Conservation (phyloP, 2,797 vertebrate species). For the Pristis pectinata region DNA sequence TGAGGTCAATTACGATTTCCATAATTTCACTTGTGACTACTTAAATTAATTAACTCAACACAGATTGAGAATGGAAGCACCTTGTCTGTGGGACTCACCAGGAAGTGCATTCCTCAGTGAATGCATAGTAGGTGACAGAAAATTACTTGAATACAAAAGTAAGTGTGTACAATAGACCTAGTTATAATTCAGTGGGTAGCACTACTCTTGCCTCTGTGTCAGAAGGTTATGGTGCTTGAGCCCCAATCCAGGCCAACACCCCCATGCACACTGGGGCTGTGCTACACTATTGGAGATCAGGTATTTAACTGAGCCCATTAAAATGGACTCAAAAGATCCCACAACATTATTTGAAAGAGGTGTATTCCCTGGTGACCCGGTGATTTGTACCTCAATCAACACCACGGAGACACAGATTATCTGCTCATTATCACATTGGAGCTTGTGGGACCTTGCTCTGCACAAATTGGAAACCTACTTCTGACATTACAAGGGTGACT, state of each 20-base stretch:
- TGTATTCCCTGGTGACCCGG: neutral
- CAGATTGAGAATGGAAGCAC: rapidly evolving
- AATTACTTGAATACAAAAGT: too few relatives aligned
- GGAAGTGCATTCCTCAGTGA: too few relatives aligned
- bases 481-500: neutral
- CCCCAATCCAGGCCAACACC: neutral
- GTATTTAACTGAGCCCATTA: neutral
- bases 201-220: neutral
- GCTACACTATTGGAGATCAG: neutral
- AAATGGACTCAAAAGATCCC: neutral
- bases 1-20: too few relatives aligned
- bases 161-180: too few relatives aligned
- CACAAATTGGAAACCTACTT: neutral
- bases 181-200: too few relatives aligned
- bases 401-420: neutral
- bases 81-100: neutral
- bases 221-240: neutral
- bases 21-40: too few relatives aligned
- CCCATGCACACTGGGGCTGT: neutral
- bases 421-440: neutral
- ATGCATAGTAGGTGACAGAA: too few relatives aligned
- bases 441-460: neutral
- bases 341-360: neutral
- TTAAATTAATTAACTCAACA: neutral
- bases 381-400: neutral